Conservation (phyloP, 2,797 vertebrate genomes). For the Liparis tanakae region DNA sequence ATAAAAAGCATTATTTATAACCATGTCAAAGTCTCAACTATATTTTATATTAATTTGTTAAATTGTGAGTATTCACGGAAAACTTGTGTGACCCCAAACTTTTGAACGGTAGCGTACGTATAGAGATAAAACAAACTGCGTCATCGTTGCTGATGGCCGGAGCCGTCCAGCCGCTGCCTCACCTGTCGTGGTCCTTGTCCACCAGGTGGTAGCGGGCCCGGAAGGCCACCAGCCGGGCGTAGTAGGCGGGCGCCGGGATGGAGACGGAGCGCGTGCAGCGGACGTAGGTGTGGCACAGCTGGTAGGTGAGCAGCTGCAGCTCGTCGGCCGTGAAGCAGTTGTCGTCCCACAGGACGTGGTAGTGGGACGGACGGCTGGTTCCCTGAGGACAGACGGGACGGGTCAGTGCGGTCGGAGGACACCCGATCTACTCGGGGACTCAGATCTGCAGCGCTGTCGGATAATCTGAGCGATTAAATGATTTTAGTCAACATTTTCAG, state of each 20-base stretch:
- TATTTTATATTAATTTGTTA: too few relatives aligned
- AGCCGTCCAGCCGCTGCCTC: constrained; percentile 19
- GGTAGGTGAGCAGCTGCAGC: constrained; percentile 96
- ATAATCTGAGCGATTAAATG: too few relatives aligned
- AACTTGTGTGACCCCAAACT: too few relatives aligned
- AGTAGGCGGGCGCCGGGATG: constrained; percentile 98
- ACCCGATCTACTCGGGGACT: background rate
- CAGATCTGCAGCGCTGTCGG: too few relatives aligned
- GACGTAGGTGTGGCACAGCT: constrained; percentile 98
- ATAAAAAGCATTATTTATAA: too few relatives aligned
- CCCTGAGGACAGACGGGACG: constrained; percentile 80
- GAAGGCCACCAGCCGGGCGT: constrained; percentile 96
- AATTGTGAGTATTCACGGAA: too few relatives aligned
- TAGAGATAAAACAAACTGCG: too few relatives aligned
- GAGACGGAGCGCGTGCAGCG: constrained; percentile 97
- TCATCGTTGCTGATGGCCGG: background rate
- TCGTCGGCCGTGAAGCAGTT: constrained; percentile 99
- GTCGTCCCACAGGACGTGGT: constrained; percentile 99
- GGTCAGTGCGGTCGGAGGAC: background rate
- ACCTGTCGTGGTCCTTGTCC: constrained; percentile 99
- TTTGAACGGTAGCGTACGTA: too few relatives aligned
- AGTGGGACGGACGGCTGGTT: constrained; percentile 98
- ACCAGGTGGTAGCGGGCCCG: constrained; percentile 97
- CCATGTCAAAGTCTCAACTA: too few relatives aligned
- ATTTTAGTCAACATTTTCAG: too few relatives aligned